A percentile compares a stretch with the other conserved stretches of the same genome.
Conservation (phyloP, 2,113 vertebrate species). For the Carassius auratus region DNA sequence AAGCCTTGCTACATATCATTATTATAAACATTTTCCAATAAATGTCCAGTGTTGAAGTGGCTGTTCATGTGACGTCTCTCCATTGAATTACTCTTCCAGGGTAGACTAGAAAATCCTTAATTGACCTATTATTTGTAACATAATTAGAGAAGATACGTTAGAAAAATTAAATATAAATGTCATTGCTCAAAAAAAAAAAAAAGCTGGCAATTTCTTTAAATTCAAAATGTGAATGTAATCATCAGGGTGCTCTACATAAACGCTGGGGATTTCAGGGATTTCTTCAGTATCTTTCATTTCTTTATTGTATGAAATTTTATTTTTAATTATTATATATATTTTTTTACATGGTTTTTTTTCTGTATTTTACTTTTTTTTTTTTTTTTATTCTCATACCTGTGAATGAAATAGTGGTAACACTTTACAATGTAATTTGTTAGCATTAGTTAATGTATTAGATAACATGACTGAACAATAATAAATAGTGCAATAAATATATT, state of each 20-base stretch:
- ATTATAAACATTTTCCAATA: neutral
- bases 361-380: neutral
- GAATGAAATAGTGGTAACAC: neutral
- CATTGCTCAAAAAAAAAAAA: neutral
- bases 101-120: neutral
- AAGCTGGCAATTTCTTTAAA: neutral
- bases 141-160: neutral
- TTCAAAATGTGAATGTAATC: neutral
- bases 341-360: neutral
- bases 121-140: neutral
- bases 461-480: no score
- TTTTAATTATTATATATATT: no score
- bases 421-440: no score
- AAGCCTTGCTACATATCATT: neutral
- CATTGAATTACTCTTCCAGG: neutral
- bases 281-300: neutral
- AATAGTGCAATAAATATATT: no score
- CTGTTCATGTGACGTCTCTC: neutral
- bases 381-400: no score
- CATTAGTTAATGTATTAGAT: no score
- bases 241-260: neutral
- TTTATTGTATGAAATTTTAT: no score
- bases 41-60: neutral
- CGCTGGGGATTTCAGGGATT: neutral
- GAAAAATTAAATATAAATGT: conserved; percentile 1